Evolutionary conservation across 2,888 invertebrate genomes (phyloP), one percentile per base, ranked within the genome.

Genomic region (Ectemnius continuus): DNA sequence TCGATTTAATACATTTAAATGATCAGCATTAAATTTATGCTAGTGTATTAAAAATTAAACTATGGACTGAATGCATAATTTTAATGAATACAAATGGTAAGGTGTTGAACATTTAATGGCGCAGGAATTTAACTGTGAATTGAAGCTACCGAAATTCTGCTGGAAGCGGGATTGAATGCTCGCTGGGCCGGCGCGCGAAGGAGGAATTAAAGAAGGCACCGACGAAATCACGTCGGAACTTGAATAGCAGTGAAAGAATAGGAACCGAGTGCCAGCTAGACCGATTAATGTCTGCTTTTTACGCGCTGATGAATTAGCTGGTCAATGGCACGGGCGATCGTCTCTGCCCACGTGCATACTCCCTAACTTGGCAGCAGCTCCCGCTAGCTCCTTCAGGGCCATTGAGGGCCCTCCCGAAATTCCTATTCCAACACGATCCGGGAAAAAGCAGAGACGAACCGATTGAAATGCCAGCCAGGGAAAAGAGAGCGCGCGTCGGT

Each of bases 281-380:
- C 67, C 76, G 70, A 47, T 71, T 73, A 75, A 76, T 71, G 77
- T 64, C 77, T 59, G 78, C 73, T 81, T 87, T 82, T 86, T 82
- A 88, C 87, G 86, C 87, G 83, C 86, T 84, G 86, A 79, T 88
- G 88, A 88, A 87, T 88, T 88, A 88, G 81, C 86, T 88, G 88
- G 87, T 87, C 87, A 88, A 85, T 87, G 87, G 86, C 85, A 87
- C 84, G 85, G 70, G 70, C 70, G 69, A 69, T 64, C 73, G 36
- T 36, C 61, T 73, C 75, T 76, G 74, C 74, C 76, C 74, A 80
- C 63, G 74, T 57, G 67, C 75, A 36, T 36, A 11, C 6, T 6
- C 6, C 2, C 36, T 36, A 36, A 36, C 36, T 36, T 36, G 36
- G 36, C 36, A 36, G 8, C 70, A 36, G 8, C 70, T 23, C 23